Conservation (phyloP, 2,888 invertebrate genomes). For the Schizotus pectinicornis region DNA sequence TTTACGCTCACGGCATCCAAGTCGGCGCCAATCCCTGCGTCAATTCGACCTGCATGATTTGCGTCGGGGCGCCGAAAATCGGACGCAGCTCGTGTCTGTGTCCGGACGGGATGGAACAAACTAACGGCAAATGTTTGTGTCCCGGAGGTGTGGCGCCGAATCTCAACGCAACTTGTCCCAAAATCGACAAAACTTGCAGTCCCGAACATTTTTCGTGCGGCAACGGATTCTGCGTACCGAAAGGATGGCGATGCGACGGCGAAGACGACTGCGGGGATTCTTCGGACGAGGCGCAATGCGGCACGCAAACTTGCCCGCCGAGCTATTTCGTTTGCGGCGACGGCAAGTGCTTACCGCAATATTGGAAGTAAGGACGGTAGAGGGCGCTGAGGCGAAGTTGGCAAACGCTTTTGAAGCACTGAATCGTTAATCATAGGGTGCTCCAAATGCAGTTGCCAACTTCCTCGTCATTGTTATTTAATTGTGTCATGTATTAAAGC, state of each 20-base stretch:
- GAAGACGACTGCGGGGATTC: conserved; percentile 72
- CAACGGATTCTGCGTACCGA: conserved; percentile 66
- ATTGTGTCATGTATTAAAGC: too few relatives aligned
- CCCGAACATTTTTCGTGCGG: conserved; percentile 65
- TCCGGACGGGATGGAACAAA: conserved; percentile 70
- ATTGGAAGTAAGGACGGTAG: conserved; percentile 62
- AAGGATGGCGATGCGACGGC: conserved; percentile 68
- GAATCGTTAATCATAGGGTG: too few relatives aligned
- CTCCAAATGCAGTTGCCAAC: too few relatives aligned
- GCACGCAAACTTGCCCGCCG: conserved; percentile 60
- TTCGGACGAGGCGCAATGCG: conserved; percentile 65
- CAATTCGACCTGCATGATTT: conserved; percentile 70
- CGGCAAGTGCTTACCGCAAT: conserved; percentile 68
- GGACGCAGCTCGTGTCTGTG: conserved; percentile 73
- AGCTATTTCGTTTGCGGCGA: conserved; percentile 66
- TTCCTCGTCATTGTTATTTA: too few relatives aligned
- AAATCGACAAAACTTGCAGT: conserved; percentile 65
- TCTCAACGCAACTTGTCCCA: conserved; percentile 74
- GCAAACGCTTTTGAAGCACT: too few relatives aligned
- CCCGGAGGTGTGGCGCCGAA: conserved; percentile 70
- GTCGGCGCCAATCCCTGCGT: conserved; percentile 77
- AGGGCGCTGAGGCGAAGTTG: too few relatives aligned
- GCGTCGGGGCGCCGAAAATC: conserved; percentile 74
- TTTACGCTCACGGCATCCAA: conserved; percentile 78
- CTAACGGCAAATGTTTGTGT: conserved; percentile 74